Base-by-base conservation (phyloP, 2,888 invertebrate species). In the Coronaproctus castanopsis region DNA sequence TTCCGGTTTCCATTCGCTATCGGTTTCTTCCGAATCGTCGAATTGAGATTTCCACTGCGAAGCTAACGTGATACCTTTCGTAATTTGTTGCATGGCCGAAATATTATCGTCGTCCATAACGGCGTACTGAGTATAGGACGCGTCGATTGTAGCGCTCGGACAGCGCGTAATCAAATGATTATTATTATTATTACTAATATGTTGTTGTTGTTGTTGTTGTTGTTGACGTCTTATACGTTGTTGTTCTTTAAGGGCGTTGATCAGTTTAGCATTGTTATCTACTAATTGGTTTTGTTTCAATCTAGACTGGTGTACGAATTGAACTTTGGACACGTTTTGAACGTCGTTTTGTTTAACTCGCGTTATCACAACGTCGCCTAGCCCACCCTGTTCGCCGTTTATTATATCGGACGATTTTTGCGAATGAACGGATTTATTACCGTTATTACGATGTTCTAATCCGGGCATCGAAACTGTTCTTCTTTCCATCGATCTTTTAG, bases 1-100 rank as follows among this genome's bases (percentile, higher is more conserved):
- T 67, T 90, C 90, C 64, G 86, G 88, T 68, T 88, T 89, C 87
- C 90, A 90, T 71, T 91, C 91, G 71, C 91, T 90, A 70, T 92
- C 91, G 55, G 90, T 89, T 68, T 92, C 92, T 65, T 93, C 92
- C 0, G 91, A 91, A 70, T 93, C 92, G 68, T 92, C 92, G 70
- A 93, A 93, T 70, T 93, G 92, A 0, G 91, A 91, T 70, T 92
- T 92, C 91, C 93, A 93, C 68, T 87, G 87, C 20, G 92, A 92
- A 1, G 89, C 92, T 19, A 95, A 74, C 0, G 95, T 95, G 10
- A 92, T 73, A 19, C 89, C 87, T 69, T 86, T 81, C 0, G 90
- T 91, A 57, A 89, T 86, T 77, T 90, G 90, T 70, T 90, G 90
- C 64, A 86, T 70, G 0, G 85, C 86, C 2, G 90, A 91, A 0